Percentiles rank a stretch among this genome's conserved stretches.
These are phyloP conservation scores for Petrolisthes cinctipes DNA, from an alignment of 2,888 invertebrate genomes.

Conservation along the genomic window DNA sequence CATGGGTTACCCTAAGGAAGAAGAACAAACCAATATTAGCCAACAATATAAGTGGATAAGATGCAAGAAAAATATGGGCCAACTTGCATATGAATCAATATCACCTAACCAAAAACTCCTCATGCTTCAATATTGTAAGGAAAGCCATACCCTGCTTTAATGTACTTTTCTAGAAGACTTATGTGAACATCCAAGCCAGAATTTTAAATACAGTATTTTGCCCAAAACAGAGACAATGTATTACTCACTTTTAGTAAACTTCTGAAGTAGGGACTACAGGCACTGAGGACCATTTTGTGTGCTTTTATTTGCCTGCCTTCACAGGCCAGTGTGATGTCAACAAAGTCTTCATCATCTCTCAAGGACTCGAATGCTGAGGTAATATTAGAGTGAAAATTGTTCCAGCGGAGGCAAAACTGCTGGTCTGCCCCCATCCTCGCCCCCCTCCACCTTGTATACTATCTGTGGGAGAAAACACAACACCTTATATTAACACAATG, in stretches of 20 bases:
- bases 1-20: slow-evolving; percentile 64
- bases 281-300: slow-evolving; percentile 69
- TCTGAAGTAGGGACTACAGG: slow-evolving; percentile 69
- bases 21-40: neutral
- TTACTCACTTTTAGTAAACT: slow-evolving; percentile 66
- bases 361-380: slow-evolving; percentile 68
- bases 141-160: neutral
- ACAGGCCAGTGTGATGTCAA: slow-evolving; percentile 69
- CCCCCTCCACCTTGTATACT: slow-evolving; percentile 66
- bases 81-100: too few species aligned
- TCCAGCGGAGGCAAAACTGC: slow-evolving; percentile 88
- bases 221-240: neutral
- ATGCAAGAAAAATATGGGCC: too few species aligned
- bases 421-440: slow-evolving; percentile 71
- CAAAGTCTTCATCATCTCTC: slow-evolving; percentile 67
- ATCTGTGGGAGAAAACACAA: slow-evolving; percentile 44
- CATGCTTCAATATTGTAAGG: neutral
- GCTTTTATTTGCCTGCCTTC: slow-evolving; percentile 68
- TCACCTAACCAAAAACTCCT: too few species aligned
- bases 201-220: neutral
- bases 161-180: too few species aligned
- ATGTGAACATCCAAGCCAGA: neutral
- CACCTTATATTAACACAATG: neutral
- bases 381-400: slow-evolving; percentile 81
- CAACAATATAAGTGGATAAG: too few species aligned